A percentile compares a stretch with the other conserved stretches of the same genome.
These are phyloP conservation scores for Tanytarsus gracilentus DNA, from an alignment of 2,888 invertebrate species.

Conservation along the genomic window DNA sequence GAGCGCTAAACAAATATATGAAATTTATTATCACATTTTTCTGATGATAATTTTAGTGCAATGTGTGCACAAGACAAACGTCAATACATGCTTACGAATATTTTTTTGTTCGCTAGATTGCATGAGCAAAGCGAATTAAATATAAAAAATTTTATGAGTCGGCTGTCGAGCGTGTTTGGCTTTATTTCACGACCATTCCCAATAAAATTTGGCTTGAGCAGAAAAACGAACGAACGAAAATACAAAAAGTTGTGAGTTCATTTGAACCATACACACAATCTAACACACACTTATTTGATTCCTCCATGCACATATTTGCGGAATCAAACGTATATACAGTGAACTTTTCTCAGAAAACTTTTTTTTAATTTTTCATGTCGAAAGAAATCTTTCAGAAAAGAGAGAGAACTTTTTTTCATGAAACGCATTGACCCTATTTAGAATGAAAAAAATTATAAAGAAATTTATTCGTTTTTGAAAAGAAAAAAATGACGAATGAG, in stretches of 20 bases:
- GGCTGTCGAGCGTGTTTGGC: neutral
- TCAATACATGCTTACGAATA: neutral
- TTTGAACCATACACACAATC: neutral
- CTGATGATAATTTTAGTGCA: neutral
- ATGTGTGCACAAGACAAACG: neutral
- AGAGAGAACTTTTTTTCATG: neutral
- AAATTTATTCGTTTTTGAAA: neutral
- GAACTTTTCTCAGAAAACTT: neutral
- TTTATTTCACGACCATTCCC: constrained; percentile 3
- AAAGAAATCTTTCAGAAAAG: neutral
- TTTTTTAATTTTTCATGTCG: too few species aligned
- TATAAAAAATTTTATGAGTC: neutral
- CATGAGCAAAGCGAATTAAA: constrained; percentile 1
- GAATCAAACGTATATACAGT: too few species aligned
- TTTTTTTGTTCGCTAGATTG: neutral
- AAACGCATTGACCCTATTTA: neutral
- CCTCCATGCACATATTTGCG: neutral
- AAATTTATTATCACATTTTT: too few species aligned
- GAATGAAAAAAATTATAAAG: too few species aligned
- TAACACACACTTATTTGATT: constrained; percentile 1
- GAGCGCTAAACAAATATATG: too few species aligned
- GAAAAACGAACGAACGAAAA: neutral
- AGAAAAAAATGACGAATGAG: neutral
- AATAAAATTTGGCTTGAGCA: constrained; percentile 16
- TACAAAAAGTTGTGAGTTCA: neutral